phyloP scores from a whole-genome alignment of 1,140 invertebrate species.

The Drosophila nikananu region DNA sequence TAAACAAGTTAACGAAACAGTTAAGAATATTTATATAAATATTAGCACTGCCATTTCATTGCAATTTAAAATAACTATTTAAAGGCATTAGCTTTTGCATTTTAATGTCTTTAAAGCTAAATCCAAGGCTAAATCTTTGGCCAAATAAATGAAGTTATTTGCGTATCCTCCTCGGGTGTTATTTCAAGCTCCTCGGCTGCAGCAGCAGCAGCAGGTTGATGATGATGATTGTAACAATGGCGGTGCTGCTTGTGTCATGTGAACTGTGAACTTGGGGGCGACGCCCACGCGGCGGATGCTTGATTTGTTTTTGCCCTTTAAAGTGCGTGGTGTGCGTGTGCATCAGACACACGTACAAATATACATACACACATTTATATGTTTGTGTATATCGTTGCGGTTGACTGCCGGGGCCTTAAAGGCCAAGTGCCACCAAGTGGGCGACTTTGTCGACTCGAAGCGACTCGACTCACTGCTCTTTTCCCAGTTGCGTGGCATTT shows the following conservation, averaged over 20 bases:
- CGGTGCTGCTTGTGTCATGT: constrained; percentile 23
- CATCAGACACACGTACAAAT: not conserved
- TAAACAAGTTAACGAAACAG: not conserved
- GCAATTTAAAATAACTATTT: not conserved
- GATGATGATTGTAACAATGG: constrained; percentile 9
- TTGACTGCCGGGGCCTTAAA: constrained; percentile 33
- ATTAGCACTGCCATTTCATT: not conserved
- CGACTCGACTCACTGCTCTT: constrained; percentile 14
- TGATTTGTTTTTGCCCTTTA: constrained; percentile 51
- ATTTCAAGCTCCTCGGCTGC: constrained; percentile 19
- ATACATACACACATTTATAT: not conserved
- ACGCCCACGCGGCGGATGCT: constrained; percentile 48
- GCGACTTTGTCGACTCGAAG: constrained; percentile 15
- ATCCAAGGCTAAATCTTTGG: not conserved
- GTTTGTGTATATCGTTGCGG: constrained; percentile 9
- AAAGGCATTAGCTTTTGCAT: not conserved
- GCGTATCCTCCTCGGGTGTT: constrained; percentile 4
- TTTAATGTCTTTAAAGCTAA: not conserved
- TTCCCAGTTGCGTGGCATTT: constrained; percentile 44
- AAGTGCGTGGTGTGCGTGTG: constrained; percentile 43
- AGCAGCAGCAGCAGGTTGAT: constrained; percentile 13
- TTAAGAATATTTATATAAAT: not conserved
- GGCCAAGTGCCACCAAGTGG: constrained; percentile 33
- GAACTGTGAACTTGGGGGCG: constrained; percentile 48
- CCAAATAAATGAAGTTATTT: constrained; percentile 30